These are phyloP conservation scores for Erpetoichthys calabaricus DNA, from an alignment of 2,797 vertebrate genomes.

Conservation along the genomic window DNA sequence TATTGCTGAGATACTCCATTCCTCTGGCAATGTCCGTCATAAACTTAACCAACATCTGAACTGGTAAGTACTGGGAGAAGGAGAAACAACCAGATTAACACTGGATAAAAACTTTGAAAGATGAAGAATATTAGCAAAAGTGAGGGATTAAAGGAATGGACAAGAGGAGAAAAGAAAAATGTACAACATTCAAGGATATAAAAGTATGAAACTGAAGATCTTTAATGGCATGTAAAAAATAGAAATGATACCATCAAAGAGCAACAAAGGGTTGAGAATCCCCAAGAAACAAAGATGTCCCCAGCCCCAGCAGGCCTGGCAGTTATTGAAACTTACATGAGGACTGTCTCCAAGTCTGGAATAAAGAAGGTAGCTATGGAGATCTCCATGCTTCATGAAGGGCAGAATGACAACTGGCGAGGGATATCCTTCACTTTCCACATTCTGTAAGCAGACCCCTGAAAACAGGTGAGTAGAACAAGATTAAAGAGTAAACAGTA, in stretches of 20 bases:
- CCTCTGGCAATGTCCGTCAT: constrained; percentile 80
- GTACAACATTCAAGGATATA: no score
- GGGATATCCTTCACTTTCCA: constrained; percentile 77
- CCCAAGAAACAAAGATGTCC: no score
- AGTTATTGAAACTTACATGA: constrained; percentile 44
- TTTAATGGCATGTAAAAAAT: no score
- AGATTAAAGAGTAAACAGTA: no score
- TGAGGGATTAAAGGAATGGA: no score
- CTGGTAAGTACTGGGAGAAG: constrained; percentile 60
- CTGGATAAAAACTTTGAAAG: no score
- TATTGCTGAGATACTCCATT: constrained; percentile 78
- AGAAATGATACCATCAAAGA: no score
- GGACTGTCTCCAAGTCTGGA: constrained; percentile 74
- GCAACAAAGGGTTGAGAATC: no score
- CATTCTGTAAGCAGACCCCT: constrained; percentile 85
- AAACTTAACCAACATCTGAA: constrained; percentile 79
- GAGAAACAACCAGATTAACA: neutral
- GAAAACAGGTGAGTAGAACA: constrained; percentile 9
- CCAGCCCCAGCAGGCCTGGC: no score
- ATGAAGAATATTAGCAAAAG: no score
- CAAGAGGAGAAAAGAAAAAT: no score
- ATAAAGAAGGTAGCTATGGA: constrained; percentile 84
- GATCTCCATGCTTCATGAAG: constrained; percentile 84
- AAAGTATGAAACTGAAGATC: no score
- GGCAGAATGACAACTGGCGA: constrained; percentile 83